phyloP scores from a whole-genome alignment of 2,113 vertebrate species.

The Orientallactaga bullata region DNA sequence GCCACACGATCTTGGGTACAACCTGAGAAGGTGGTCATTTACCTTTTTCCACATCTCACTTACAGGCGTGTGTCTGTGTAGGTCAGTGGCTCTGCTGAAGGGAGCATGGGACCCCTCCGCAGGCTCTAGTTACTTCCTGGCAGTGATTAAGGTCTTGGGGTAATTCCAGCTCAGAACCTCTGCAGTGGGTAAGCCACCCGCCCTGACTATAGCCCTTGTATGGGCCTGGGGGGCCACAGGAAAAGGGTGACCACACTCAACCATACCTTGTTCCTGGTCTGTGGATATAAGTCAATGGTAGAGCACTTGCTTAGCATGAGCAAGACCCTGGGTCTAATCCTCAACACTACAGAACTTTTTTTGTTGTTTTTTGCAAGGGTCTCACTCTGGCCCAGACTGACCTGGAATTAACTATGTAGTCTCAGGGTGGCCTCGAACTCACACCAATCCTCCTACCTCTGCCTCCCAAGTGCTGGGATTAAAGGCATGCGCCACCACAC shows the following conservation, averaged over 20 bases:
- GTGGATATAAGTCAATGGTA: neutral
- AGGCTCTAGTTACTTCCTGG: neutral
- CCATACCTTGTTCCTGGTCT: neutral
- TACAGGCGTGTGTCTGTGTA: neutral
- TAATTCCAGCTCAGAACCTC: neutral
- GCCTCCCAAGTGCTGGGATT: no score
- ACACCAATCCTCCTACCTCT: no score
- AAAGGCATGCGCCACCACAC: no score
- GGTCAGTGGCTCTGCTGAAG: neutral
- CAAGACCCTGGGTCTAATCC: neutral
- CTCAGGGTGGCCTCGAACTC: no score
- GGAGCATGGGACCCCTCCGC: neutral
- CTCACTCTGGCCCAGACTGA: no score
- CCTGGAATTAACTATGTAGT: no score
- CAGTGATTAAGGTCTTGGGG: neutral
- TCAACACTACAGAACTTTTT: neutral
- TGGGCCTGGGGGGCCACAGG: neutral
- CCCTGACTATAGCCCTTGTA: neutral
- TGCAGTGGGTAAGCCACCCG: neutral
- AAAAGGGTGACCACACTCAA: neutral
- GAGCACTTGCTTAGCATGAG: neutral
- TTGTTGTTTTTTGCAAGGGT: no score
- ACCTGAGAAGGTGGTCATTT: constrained; percentile 76
- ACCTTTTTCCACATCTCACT: constrained; percentile 70
- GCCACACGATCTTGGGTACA: constrained; percentile 74